Percentiles rank a stretch among this genome's conserved stretches.
phyloP scores from a whole-genome alignment of 1,140 invertebrate species.

The Diorhabda elongata region DNA sequence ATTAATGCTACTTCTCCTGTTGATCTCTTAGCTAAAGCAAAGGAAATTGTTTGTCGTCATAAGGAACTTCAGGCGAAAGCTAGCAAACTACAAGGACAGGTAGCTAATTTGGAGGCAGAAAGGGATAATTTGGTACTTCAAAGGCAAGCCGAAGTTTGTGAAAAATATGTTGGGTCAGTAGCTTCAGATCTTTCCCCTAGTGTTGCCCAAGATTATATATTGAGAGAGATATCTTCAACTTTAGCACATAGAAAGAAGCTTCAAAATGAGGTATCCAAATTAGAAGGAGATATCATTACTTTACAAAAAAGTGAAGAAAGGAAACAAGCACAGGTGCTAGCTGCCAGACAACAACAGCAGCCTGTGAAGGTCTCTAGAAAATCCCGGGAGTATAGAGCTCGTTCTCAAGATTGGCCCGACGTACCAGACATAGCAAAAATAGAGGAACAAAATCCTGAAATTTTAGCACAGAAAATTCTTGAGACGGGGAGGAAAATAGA shows the following conservation, averaged over 20 bases:
- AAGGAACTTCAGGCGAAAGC: slow-evolving; percentile 86
- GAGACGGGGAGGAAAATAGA: slow-evolving; percentile 84
- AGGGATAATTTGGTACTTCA: slow-evolving; percentile 64
- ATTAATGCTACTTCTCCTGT: slow-evolving; percentile 77
- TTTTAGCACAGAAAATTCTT: slow-evolving; percentile 81
- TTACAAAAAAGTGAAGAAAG: slow-evolving; percentile 68
- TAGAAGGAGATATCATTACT: slow-evolving; percentile 69
- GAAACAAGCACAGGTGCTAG: slow-evolving; percentile 51
- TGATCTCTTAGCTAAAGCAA: slow-evolving; percentile 83
- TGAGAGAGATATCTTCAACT: slow-evolving; percentile 80
- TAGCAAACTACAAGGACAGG: slow-evolving; percentile 76
- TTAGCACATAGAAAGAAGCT: slow-evolving; percentile 75
- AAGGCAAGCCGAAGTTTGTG: slow-evolving; percentile 64
- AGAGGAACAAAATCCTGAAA: slow-evolving; percentile 85
- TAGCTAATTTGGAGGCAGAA: slow-evolving; percentile 64
- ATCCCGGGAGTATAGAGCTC: slow-evolving; percentile 65
- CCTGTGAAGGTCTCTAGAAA: slow-evolving; percentile 52
- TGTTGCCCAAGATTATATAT: slow-evolving; percentile 70
- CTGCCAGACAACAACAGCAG: slow-evolving; percentile 31
- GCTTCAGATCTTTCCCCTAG: slow-evolving; percentile 58
- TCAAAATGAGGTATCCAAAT: slow-evolving; percentile 68
- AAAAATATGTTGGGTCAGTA: slow-evolving; percentile 56
- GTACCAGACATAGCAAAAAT: slow-evolving; percentile 86
- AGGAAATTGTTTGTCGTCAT: slow-evolving; percentile 87
- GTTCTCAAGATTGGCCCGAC: slow-evolving; percentile 86